phyloP scores from a whole-genome alignment of 2,888 invertebrate genomes.

The Sepioteuthis lessoniana region DNA sequence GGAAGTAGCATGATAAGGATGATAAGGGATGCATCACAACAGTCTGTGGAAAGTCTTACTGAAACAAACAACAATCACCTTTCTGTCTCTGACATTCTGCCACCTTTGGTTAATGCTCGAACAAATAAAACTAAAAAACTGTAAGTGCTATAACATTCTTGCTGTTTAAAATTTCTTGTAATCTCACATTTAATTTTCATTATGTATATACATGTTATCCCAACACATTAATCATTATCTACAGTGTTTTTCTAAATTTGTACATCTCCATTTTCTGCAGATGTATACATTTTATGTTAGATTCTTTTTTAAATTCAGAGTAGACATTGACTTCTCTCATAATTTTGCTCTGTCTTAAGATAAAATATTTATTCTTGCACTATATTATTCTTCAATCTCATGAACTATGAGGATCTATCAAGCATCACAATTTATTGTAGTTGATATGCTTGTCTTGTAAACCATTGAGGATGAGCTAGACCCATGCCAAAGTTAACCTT shows the following conservation, averaged over 20 bases:
- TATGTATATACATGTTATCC: background rate
- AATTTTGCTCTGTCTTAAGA: too few relatives aligned
- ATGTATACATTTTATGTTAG: background rate
- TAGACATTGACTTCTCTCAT: too few relatives aligned
- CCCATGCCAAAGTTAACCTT: too few relatives aligned
- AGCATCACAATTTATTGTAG: too few relatives aligned
- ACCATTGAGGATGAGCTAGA: too few relatives aligned
- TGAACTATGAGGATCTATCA: too few relatives aligned
- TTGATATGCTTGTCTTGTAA: too few relatives aligned
- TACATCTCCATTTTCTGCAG: background rate
- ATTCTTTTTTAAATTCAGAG: too few relatives aligned
- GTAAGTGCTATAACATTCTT: conserved; percentile 51
- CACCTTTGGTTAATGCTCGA: conserved; percentile 61
- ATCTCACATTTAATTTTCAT: background rate
- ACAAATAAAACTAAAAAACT: conserved; percentile 65
- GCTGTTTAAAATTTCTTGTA: background rate
- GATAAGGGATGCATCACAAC: background rate
- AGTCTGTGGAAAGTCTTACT: conserved; percentile 20
- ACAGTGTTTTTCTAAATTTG: background rate
- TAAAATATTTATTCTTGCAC: too few relatives aligned
- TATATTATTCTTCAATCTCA: too few relatives aligned
- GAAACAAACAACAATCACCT: background rate
- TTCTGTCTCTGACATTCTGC: conserved; percentile 63
- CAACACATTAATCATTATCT: background rate
- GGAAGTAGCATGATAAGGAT: too few relatives aligned